Base-by-base conservation (phyloP, 1,140 invertebrate species). In the Ridgeia piscesae region DNA sequence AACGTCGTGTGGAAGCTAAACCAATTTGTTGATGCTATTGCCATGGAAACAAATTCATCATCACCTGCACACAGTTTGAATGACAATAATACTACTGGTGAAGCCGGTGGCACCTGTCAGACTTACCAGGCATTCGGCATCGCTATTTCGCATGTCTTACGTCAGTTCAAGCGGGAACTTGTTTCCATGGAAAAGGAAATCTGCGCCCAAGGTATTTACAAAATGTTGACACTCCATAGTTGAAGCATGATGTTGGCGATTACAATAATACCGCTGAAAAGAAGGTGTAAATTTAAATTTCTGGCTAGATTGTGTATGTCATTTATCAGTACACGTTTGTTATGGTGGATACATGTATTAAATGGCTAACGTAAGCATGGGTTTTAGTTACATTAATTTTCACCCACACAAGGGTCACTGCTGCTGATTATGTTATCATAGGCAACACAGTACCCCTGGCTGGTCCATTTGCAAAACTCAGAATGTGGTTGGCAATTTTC, bases 101-200 rank as follows among this genome's bases (percentile, higher is more conserved):
- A 50, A 31, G 21, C 35, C 90, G n/a, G 35, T 1, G 17, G 91
- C 8, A 92, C 93, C 31, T 93, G 94, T 50, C 94, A 94, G 92
- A 95, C 94, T 1, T 94, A 94, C 91, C 93, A 94, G 90, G 94
- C 94, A 9, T 95, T 95, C 91, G 94, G 94, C 17, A 92, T 93
- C 48, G 92, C 94, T 11, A 92, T 95, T 48, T 92, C 93, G 6
- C 42, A 92, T 17, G 94, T 94, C 91, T 91, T 95, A 42, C 35
- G 93, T 88, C 93, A 94, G 48, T 94, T 94, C 58, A 92, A 93
- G 89, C 91, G 91, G 33, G 89, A 94, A 33, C 90, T 95, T 88
- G 93, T 91, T 4, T 91, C 48, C n/a, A 50, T 94, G 42, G 94
- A 95, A 92, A 93, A 94, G 91, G 91, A 91, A 35, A 92, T 94